These are phyloP conservation scores for Cenopis cana DNA, from an alignment of 2,888 invertebrate genomes.

Conservation along the genomic window DNA sequence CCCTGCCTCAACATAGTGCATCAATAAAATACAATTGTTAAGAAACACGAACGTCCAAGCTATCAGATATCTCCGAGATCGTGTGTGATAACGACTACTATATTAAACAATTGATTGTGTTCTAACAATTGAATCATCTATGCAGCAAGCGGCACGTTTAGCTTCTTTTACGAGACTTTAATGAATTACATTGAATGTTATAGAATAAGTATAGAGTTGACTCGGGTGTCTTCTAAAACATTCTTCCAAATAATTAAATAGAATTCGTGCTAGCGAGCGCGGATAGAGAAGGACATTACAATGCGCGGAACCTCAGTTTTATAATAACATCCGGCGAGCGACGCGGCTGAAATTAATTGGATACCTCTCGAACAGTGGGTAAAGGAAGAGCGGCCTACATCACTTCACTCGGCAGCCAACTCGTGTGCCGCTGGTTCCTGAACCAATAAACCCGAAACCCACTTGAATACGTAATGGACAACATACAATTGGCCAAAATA, in stretches of 20 bases:
- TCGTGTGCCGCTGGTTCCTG: neutral
- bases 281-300: constrained; percentile 52
- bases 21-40: neutral
- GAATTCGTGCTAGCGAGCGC: neutral
- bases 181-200: too few species aligned
- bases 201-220: neutral
- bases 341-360: constrained; percentile 62
- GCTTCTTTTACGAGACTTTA: neutral
- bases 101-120: neutral
- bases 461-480: neutral
- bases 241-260: neutral
- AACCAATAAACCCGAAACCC: constrained; percentile 18
- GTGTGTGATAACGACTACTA: neutral
- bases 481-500: neutral
- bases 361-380: constrained; percentile 35
- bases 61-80: neutral
- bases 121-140: neutral
- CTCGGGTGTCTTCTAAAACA: neutral
- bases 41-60: neutral
- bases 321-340: constrained; percentile 65
- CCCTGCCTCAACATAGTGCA: neutral
- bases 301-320: constrained; percentile 59
- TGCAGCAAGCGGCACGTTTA: neutral
- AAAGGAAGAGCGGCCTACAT: constrained; percentile 3
- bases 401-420: constrained; percentile 2